phyloP scores from a whole-genome alignment of 2,888 invertebrate genomes.

The Pachymerium ferrugineum region DNA sequence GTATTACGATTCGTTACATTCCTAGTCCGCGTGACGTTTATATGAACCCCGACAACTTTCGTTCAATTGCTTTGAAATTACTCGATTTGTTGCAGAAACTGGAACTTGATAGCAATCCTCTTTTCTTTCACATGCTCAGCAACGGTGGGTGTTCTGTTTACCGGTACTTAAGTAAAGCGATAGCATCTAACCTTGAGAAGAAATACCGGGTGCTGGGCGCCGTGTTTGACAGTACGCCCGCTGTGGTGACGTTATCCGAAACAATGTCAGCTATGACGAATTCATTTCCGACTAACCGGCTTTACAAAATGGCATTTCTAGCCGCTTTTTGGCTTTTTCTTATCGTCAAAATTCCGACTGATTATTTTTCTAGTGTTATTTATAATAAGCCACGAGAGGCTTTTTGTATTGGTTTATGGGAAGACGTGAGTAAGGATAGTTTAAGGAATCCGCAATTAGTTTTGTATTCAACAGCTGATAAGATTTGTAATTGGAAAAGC shows the following conservation, averaged over 20 bases:
- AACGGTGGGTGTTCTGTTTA: conserved; percentile 70
- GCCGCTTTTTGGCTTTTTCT: no score
- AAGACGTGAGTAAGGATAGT: conserved; percentile 51
- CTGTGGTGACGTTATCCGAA: conserved; percentile 42
- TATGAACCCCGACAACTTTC: conserved; percentile 58
- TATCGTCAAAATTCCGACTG: no score
- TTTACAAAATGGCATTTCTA: no score
- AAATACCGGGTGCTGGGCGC: conserved; percentile 53
- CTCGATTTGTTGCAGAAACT: conserved; percentile 61
- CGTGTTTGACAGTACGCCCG: conserved; percentile 67
- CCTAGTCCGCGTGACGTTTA: conserved; percentile 63
- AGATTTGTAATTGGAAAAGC: no score
- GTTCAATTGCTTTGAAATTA: conserved; percentile 58
- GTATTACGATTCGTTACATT: conserved; percentile 65
- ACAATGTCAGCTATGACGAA: conserved; percentile 54
- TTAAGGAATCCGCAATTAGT: conserved; percentile 64
- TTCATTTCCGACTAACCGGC: no score
- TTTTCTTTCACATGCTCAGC: conserved; percentile 69
- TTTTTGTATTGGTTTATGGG: conserved; percentile 52
- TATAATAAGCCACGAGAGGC: no score
- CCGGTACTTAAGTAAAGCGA: conserved; percentile 59
- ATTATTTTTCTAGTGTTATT: no score
- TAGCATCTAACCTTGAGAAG: conserved; percentile 22
- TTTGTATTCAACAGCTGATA: conserved; percentile 65
- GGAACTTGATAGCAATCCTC: conserved; percentile 62